Evolutionary conservation across 2,797 vertebrate genomes (phyloP).

Genomic region (Mormyrops boulengeri): DNA sequence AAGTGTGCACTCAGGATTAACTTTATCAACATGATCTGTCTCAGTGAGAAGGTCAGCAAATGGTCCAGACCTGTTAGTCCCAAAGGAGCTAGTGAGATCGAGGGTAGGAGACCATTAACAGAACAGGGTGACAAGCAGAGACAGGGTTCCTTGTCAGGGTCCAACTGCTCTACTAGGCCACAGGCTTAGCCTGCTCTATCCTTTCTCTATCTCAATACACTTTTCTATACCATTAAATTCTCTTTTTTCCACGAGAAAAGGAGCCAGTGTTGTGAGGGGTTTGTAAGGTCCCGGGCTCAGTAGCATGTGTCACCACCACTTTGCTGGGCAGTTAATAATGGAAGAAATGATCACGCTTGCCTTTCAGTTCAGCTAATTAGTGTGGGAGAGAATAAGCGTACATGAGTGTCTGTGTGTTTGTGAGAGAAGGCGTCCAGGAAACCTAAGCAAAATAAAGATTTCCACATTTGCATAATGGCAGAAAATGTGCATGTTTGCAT

Average conservation of each 20-base stretch:
- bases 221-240: neutral
- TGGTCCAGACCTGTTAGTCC: neutral
- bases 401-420: neutral
- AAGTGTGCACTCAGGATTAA: neutral
- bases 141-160: neutral
- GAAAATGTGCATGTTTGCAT: conserved; percentile 45
- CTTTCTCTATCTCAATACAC: neutral
- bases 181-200: neutral
- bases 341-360: conserved; percentile 38
- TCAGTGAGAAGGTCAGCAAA: neutral
- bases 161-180: neutral
- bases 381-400: neutral
- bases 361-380: conserved; percentile 25
- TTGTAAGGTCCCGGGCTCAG: conserved; percentile 18
- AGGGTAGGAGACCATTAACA: neutral
- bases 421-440: conserved; percentile 21
- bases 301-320: conserved; percentile 24
- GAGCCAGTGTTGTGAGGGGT: neutral
- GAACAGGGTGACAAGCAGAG: neutral
- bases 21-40: neutral
- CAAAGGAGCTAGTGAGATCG: neutral
- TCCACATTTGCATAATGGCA: conserved; percentile 44
- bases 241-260: neutral
- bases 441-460: conserved; percentile 49
- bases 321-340: conserved; percentile 43